Percentiles rank a stretch among this genome's conserved stretches.
phyloP scores from a whole-genome alignment of 1,140 invertebrate genomes.

The Dolichoris vasculosae region DNA sequence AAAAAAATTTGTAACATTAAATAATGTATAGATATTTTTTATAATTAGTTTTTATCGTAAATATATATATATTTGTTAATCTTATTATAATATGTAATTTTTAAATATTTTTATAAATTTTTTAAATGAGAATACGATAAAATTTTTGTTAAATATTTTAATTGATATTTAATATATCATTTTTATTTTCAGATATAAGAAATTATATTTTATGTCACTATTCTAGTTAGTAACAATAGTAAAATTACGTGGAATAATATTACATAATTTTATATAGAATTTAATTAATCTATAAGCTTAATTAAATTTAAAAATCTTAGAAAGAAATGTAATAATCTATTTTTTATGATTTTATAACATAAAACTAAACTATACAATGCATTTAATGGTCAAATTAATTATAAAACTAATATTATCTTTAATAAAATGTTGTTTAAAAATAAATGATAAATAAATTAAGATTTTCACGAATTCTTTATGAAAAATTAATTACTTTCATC shows the following conservation, averaged over 20 bases:
- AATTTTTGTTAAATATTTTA: no score
- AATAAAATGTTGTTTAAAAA: neutral
- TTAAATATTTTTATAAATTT: no score
- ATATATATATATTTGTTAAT: no score
- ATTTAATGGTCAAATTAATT: neutral
- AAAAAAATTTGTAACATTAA: no score
- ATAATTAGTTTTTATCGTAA: no score
- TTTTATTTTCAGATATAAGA: no score
- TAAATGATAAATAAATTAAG: conserved; percentile 5
- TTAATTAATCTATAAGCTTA: neutral
- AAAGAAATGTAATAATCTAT: neutral
- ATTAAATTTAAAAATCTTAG: neutral
- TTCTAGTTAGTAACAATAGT: neutral
- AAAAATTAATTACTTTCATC: neutral
- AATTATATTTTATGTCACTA: neutral
- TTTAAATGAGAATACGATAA: no score
- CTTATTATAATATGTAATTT: no score
- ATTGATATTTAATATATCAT: no score
- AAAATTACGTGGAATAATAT: neutral
- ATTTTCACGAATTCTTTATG: neutral
- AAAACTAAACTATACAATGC: neutral
- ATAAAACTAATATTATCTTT: neutral
- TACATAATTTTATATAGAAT: neutral
- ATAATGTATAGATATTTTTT: no score
- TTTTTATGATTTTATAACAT: neutral